These are phyloP conservation scores for Enteromius paludinosus DNA, from an alignment of 2,797 vertebrate species.

Conservation along the genomic window DNA sequence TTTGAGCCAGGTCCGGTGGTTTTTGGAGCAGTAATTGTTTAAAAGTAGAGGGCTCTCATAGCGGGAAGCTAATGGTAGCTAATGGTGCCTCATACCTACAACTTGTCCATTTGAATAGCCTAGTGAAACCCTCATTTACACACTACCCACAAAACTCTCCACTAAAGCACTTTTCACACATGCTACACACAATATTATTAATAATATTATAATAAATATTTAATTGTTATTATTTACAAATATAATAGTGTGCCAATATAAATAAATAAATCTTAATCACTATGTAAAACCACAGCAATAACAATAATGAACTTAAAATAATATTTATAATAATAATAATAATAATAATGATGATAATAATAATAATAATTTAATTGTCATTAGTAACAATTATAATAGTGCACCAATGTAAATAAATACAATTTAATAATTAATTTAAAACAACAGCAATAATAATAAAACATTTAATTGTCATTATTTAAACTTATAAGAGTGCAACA, in stretches of 20 bases:
- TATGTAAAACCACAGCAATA: no score
- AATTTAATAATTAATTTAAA: no score
- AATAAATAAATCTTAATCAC: no score
- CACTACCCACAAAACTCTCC: conserved; percentile 48
- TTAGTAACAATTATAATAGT: neutral
- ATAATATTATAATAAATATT: no score
- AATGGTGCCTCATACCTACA: conserved; percentile 78
- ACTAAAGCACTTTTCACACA: conserved; percentile 39
- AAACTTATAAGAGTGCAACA: neutral
- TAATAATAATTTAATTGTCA: no score
- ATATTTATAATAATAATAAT: no score
- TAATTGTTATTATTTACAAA: no score
- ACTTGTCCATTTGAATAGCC: conserved; percentile 41
- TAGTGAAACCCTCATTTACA: conserved; percentile 50
- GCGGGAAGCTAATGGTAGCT: conserved; percentile 78
- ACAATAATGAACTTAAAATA: no score
- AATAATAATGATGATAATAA: no score
- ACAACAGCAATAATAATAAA: neutral
- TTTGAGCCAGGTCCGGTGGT: conserved; percentile 38
- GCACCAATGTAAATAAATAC: neutral
- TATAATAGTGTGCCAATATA: no score
- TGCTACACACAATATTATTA: neutral
- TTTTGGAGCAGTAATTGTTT: conserved; percentile 73
- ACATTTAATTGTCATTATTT: neutral
- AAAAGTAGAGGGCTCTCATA: conserved; percentile 76